These are phyloP conservation scores for Hormiphora californensis DNA, from an alignment of 37 sponge, comb jelly and placozoan genomes.

Conservation along the genomic window DNA sequence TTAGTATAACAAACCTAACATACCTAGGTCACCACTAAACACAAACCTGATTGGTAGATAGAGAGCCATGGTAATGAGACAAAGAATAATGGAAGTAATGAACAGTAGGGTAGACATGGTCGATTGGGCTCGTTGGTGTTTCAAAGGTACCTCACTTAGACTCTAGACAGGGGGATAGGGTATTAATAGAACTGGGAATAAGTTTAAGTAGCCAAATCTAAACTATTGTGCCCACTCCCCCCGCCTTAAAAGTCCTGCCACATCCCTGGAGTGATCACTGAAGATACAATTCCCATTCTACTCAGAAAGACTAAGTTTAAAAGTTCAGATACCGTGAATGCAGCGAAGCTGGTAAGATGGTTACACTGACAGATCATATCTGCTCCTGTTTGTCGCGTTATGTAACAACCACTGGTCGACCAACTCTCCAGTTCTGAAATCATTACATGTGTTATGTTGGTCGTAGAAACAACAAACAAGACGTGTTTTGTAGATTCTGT, in stretches of 20 bases:
- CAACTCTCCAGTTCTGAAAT: no score
- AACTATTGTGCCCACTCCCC: no score
- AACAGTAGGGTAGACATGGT: not conserved
- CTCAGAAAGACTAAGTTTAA: not conserved
- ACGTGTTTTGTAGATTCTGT: no score
- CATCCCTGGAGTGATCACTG: no score
- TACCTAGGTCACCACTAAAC: no score
- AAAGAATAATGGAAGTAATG: not conserved
- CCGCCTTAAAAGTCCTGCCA: no score
- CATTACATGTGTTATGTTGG: no score
- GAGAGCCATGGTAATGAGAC: not conserved
- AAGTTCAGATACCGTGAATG: not conserved
- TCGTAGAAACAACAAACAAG: no score
- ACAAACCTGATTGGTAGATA: not conserved
- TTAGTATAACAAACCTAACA: no score
- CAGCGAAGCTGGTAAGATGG: conserved; percentile 29
- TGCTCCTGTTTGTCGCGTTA: not conserved
- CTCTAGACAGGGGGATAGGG: not conserved
- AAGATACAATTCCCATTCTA: no score
- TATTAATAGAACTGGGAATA: not conserved
- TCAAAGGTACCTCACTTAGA: not conserved
- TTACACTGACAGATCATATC: not conserved
- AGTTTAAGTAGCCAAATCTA: not conserved
- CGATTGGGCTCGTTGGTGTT: not conserved
- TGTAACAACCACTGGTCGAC: not conserved